Conservation (phyloP, 2,797 vertebrate genomes). For the Pseudochromis fuscus region DNA sequence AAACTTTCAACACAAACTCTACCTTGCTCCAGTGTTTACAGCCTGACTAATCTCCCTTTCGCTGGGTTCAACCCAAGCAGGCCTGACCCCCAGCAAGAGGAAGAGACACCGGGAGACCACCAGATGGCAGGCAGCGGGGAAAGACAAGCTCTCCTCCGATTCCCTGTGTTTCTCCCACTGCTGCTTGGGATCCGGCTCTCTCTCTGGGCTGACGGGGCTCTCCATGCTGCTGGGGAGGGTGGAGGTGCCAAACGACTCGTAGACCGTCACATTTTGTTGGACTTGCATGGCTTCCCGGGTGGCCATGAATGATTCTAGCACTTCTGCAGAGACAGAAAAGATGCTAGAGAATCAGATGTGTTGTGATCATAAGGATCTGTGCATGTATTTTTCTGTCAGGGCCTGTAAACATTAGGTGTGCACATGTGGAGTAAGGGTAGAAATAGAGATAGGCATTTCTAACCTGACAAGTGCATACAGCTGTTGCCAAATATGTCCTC, state of each 20-base stretch:
- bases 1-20: conserved; percentile 22
- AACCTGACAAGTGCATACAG: conserved; percentile 87
- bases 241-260: conserved; percentile 88
- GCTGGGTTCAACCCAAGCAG: conserved; percentile 83
- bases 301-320: conserved; percentile 88
- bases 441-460: conserved; percentile 44
- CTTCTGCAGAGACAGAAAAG: conserved; percentile 73
- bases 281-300: conserved; percentile 88
- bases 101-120: conserved; percentile 87
- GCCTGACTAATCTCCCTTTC: conserved; percentile 57
- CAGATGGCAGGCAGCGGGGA: conserved; percentile 84
- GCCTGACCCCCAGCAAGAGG: conserved; percentile 84
- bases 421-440: neutral
- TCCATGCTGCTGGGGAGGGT: conserved; percentile 84
- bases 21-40: conserved; percentile 68
- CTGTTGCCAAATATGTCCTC: conserved; percentile 83
- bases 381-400: neutral
- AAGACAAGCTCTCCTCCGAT: conserved; percentile 81
- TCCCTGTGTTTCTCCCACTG: conserved; percentile 75
- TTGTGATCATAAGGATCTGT: conserved; percentile 1
- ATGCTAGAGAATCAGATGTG: neutral
- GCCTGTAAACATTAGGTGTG: neutral
- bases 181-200: conserved; percentile 72
- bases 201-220: conserved; percentile 81
- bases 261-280: conserved; percentile 87